A percentile compares a stretch with the other conserved stretches of the same genome.
These are phyloP conservation scores for Brassicogethes aeneus DNA, from an alignment of 2,888 invertebrate genomes.

Conservation along the genomic window DNA sequence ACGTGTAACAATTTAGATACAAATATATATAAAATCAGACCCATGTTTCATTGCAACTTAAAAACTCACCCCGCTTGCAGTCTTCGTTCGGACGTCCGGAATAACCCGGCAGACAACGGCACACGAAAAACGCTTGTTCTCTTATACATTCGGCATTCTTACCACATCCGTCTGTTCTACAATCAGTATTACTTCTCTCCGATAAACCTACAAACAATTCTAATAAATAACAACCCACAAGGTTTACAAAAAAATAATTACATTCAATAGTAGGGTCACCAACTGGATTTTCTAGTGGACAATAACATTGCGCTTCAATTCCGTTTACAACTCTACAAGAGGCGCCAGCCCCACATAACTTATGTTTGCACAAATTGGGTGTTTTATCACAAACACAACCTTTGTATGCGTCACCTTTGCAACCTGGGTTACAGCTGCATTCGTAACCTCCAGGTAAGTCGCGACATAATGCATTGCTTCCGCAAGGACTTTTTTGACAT, in stretches of 20 bases:
- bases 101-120: constrained; percentile 68
- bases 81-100: constrained; percentile 64
- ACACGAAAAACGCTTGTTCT: constrained; percentile 75
- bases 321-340: constrained; percentile 62
- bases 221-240: constrained; percentile 4
- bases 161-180: constrained; percentile 76
- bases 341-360: constrained; percentile 75
- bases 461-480: constrained; percentile 71
- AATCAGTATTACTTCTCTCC: constrained; percentile 58
- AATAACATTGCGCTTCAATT: constrained; percentile 69
- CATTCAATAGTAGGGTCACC: constrained; percentile 83
- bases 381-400: constrained; percentile 68
- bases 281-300: constrained; percentile 70
- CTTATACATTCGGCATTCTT: constrained; percentile 80
- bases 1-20: constrained; percentile 14
- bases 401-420: constrained; percentile 71
- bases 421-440: constrained; percentile 71
- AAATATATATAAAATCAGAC: constrained; percentile 2
- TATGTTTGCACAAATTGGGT: constrained; percentile 67
- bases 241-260: too few relatives aligned
- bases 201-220: constrained; percentile 43
- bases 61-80: constrained; percentile 54
- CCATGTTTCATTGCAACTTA: background rate
- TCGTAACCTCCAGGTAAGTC: constrained; percentile 65
- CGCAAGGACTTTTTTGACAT: constrained; percentile 76